phyloP scores from a whole-genome alignment of 2,888 invertebrate species.

The Nomada fabriciana region DNA sequence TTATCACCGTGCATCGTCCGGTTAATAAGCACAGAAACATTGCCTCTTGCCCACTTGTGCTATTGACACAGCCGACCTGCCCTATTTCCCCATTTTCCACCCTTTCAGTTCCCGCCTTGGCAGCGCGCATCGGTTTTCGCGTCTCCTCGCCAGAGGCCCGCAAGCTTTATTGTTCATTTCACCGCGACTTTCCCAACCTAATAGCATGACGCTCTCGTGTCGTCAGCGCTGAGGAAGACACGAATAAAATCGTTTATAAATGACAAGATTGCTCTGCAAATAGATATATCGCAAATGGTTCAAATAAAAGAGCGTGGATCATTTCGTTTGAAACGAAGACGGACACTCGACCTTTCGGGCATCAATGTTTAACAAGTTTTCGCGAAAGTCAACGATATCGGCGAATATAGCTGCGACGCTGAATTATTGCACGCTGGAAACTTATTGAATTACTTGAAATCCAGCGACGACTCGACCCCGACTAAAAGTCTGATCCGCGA shows the following conservation, averaged over 20 bases:
- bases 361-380: no score
- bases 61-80: constrained; percentile 75
- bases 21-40: constrained; percentile 79
- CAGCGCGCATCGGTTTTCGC: constrained; percentile 33
- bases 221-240: neutral
- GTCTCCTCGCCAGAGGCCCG: constrained; percentile 15
- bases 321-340: neutral
- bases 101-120: constrained; percentile 61
- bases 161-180: constrained; percentile 27
- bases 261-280: neutral
- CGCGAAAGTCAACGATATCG: no score
- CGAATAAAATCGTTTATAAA: neutral
- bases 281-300: no score
- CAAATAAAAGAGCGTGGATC: neutral
- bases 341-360: no score
- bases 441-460: constrained; percentile 9
- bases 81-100: constrained; percentile 81
- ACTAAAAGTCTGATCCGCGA: constrained; percentile 2
- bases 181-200: constrained; percentile 10
- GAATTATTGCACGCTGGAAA: neutral
- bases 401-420: no score
- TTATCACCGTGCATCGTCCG: constrained; percentile 67
- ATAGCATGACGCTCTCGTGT: neutral
- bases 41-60: constrained; percentile 68
- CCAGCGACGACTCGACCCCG: neutral